phyloP scores from a whole-genome alignment of 2,797 vertebrate genomes.

The Bovichtus variegatus region DNA sequence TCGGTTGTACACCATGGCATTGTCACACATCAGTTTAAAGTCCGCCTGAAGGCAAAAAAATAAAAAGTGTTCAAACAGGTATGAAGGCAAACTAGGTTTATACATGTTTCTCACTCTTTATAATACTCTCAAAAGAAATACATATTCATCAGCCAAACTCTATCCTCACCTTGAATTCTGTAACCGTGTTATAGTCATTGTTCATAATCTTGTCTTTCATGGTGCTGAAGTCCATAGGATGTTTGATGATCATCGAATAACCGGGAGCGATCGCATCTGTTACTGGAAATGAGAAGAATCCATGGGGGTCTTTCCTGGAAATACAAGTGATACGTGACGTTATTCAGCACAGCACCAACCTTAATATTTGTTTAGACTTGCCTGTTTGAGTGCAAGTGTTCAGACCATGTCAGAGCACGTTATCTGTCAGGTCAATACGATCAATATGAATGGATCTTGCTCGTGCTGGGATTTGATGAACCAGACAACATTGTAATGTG shows the following conservation, averaged over 20 bases:
- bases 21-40: conserved; percentile 99
- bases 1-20: conserved; percentile 98
- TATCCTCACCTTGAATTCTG: conserved; percentile 95
- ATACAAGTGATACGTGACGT: not conserved
- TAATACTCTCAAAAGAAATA: not conserved
- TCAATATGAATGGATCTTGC: conserved; percentile 8
- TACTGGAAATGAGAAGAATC: conserved; percentile 97
- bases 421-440: conserved; percentile 18
- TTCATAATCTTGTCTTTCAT: conserved; percentile 96
- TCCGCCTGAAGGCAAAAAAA: conserved; percentile 90
- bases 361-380: conserved; percentile 13
- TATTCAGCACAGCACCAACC: not conserved
- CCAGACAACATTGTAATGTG: not conserved
- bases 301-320: conserved; percentile 96
- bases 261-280: conserved; percentile 98
- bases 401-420: not conserved
- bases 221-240: conserved; percentile 99
- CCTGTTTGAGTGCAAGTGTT: not conserved
- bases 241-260: conserved; percentile 98
- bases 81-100: not conserved
- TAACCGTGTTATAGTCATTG: conserved; percentile 97
- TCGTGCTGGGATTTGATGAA: not conserved
- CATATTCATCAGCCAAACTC: not conserved
- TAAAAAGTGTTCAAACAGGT: conserved; percentile 18
- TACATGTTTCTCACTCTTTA: not conserved